Percentiles rank a stretch among this genome's conserved stretches.
These are phyloP conservation scores for Ceratoteleas bidentatus DNA, from an alignment of 1,140 invertebrate genomes.

Conservation along the genomic window DNA sequence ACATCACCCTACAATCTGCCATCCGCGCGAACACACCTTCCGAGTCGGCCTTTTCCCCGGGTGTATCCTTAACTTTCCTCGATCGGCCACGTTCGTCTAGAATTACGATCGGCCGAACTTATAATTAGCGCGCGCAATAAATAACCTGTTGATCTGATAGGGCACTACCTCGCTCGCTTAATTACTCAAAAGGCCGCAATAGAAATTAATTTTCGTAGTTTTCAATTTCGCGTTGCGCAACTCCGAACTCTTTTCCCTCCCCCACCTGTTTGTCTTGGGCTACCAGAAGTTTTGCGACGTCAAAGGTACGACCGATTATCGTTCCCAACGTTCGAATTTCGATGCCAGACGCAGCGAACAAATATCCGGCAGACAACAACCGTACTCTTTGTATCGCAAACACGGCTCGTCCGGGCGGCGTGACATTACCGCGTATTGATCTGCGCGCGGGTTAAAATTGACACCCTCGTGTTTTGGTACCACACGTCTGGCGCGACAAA, in stretches of 20 bases:
- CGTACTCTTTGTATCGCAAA: conserved; percentile 42
- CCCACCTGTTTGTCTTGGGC: conserved; percentile 30
- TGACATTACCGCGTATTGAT: conserved; percentile 59
- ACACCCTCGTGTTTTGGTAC: conserved; percentile 31
- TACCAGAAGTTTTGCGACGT: conserved; percentile 19
- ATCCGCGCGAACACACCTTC: conserved; percentile 19
- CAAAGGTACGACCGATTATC: conserved; percentile 31
- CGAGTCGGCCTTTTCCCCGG: neutral
- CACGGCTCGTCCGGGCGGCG: conserved; percentile 27
- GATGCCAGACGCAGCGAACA: conserved; percentile 33
- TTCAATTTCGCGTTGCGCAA: conserved; percentile 11
- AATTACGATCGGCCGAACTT: conserved; percentile 43
- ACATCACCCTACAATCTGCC: conserved; percentile 2
- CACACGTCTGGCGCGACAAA: neutral
- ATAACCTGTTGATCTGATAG: conserved; percentile 52
- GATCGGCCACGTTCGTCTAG: conserved; percentile 1
- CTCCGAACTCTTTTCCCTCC: neutral
- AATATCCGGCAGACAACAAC: conserved; percentile 44
- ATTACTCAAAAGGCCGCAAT: conserved; percentile 30
- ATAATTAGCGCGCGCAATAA: conserved; percentile 48
- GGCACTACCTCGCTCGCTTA: conserved; percentile 23
- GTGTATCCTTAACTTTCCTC: conserved; percentile 27
- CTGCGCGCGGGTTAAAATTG: conserved; percentile 35
- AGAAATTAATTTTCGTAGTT: conserved; percentile 38
- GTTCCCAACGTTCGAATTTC: conserved; percentile 18